Base-by-base conservation (phyloP, 2,113 vertebrate genomes). In the Melanotaenia duboulayi region DNA sequence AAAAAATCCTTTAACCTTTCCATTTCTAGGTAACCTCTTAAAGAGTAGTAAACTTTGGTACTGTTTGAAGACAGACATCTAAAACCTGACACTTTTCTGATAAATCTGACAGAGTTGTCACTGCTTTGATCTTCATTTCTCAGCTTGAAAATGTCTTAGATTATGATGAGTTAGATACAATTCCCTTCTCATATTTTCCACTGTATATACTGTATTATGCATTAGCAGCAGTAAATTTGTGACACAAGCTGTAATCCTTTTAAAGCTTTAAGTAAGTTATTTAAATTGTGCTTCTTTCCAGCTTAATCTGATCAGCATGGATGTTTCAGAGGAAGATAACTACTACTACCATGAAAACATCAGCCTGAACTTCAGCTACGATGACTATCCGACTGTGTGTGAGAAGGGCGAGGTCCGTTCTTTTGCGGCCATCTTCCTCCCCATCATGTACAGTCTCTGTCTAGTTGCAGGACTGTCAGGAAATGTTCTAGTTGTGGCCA, bases 381-480 rank as follows among this genome's bases (percentile, higher is more conserved):
- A 92, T 0, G 90, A 92, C n/a, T 97, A 95, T 3, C 92, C 95
- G 20, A 28, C 81, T 8, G 13, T 97, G 60, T 99, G 97, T 1
- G 90, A 95, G 71, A 98, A 99, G 83, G 85, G 82, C 0, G 95
- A 96, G 0, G 92, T 98, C 60, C 95, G 97, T 4, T 93, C 91
- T 8, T 98, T 99, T 50, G 94, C 87, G 0, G 93, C 72, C 37
- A 7, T 95, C 57, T 98, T 98, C 76, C 93, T 97, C 9, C 96
- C 97, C 3, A 73, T 88, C 57, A 94, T 96, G 84, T 97, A 96
- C 17, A 55, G 92, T 0, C 8, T 95, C 52, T 94, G 94, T 58
- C 92, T 98, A 67, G 78, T 95, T 0, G 32, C 89, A 32, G 97
- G 97, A 11, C 75, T 98, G 0, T 94, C 95, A 10, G 97, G 97